phyloP scores from a whole-genome alignment of 2,888 invertebrate genomes.

The Leptinotarsa juncta region DNA sequence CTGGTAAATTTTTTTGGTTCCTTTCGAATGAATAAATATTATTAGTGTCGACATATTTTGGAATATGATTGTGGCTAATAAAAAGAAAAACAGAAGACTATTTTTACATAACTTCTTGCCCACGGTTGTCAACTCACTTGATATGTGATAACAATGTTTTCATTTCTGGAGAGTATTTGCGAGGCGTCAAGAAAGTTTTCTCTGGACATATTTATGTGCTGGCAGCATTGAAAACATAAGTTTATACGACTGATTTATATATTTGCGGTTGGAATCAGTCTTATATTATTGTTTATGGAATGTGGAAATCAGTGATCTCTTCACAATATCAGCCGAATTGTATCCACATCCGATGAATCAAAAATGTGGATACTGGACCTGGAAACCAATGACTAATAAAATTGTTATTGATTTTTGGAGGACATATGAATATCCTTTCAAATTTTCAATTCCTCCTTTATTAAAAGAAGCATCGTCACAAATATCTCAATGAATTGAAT shows the following conservation, averaged over 20 bases:
- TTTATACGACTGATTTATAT: background rate
- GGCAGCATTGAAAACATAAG: background rate
- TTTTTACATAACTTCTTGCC: background rate
- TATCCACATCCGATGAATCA: too few relatives aligned
- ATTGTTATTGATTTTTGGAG: too few relatives aligned
- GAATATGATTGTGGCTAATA: too few relatives aligned
- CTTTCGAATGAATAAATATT: too few relatives aligned
- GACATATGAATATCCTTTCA: too few relatives aligned
- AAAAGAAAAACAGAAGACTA: background rate
- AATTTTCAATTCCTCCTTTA: too few relatives aligned
- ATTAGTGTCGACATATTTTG: too few relatives aligned
- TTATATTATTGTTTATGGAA: background rate
- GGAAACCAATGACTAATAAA: too few relatives aligned
- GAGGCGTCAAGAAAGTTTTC: constrained; percentile 17
- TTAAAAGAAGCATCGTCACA: too few relatives aligned
- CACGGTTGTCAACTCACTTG: background rate
- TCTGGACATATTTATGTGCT: background rate
- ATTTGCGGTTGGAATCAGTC: background rate
- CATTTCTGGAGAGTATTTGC: background rate
- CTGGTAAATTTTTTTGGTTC: too few relatives aligned
- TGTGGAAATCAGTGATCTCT: background rate
- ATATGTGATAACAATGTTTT: constrained; percentile 9
- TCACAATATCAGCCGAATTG: background rate
- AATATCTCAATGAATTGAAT: too few relatives aligned
- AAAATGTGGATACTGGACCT: too few relatives aligned